Evolutionary conservation across 2,888 invertebrate species (phyloP), one percentile per base, ranked within the genome.

Genomic region (Caenorhabditis auriculariae): DNA sequence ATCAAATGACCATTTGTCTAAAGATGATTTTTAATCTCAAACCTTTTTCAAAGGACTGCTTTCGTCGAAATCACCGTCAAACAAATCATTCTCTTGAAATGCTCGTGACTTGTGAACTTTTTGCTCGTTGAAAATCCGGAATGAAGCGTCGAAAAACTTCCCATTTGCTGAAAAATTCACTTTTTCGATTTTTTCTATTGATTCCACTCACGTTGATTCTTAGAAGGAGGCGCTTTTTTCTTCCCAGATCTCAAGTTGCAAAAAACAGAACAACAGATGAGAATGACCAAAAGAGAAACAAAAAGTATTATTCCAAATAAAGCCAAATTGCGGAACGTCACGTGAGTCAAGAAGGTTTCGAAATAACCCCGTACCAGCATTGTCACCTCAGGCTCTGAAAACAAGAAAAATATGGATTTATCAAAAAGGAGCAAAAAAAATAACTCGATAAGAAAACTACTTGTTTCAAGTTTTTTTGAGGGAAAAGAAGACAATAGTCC

Each of bases 111-210:
- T 67, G 45, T 70, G 65, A 21, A 67, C 67, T 49, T 71, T 70
- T 52, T 74, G 74, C 44, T 74, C 70, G 64, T 74, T 70, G 63
- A 71, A 74, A 45, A 74, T 74, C 7, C 66, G 48, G 43, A 71
- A 71, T 4, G 74, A 70, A 0, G 74, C 69, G 53, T 74, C 74
- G 32, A 74, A 32, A 44, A 71, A 74, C 48, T 74, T 74, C 19
- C 71, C 71, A 27, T 67, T 71, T 19, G 72, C 67, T 58, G 49
- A 45, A 66, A 46, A 49, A 21, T 9, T 47, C 15, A 6, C 5
- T 41, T 17, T 19, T 12, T 17, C 21, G 29, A 12, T 39, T 19
- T 50, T 39, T 32, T 41, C 15, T 26, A 3, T 29, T 42, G 12
- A 26, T 26, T 28, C 28, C 28, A 12, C 26, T 24, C 27, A 59